Evolutionary conservation across 2,888 invertebrate species (phyloP), one percentile per base, ranked within the genome.

Genomic region (Falcaria lacertinaria): DNA sequence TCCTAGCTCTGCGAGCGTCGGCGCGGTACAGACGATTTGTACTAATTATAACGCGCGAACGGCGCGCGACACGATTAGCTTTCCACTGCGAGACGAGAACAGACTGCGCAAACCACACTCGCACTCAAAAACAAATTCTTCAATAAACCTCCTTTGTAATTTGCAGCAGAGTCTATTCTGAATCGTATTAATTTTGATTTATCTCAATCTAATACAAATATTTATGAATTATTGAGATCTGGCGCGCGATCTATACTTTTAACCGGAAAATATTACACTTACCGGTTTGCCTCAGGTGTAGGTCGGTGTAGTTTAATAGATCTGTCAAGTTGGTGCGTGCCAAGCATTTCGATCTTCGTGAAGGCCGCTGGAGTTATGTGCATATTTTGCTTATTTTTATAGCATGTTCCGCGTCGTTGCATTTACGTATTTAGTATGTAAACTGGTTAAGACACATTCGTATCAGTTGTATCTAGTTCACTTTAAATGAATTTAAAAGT

Each of bases 11-110:
- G 57, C 43, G 47, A 38, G 35, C 44, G 51, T 48, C 69, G 63
- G 62, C 66, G 54, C 54, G 63, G 52, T 71, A 71, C 70, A 80
- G 73, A 76, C 87, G 75, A 86, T 87, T 88, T 89, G 85, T 89
- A 87, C 84, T 85, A 85, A 89, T 89, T 87, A 87, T 86, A 80
- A 85, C 86, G 87, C 86, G 86, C 82, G 86, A 85, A 77, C 75
- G 80, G 74, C 69, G 71, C 71, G 68, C 73, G 75, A 75, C 74
- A 67, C 79, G 81, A 84, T 86, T 85, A 85, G 82, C 81, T 81
- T 78, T 77, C 75, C 71, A 74, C 69, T 76, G 65, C 59, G 60
- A 61, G 72, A 54, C 58, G 60, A 57, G 47, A 57, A 54, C 59
- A 49, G 50, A 47, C 38, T 25, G 22, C 22, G 42, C 54, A 52